phyloP scores from a whole-genome alignment of 2,797 vertebrate genomes.

The Gadopsis bispinosus region DNA sequence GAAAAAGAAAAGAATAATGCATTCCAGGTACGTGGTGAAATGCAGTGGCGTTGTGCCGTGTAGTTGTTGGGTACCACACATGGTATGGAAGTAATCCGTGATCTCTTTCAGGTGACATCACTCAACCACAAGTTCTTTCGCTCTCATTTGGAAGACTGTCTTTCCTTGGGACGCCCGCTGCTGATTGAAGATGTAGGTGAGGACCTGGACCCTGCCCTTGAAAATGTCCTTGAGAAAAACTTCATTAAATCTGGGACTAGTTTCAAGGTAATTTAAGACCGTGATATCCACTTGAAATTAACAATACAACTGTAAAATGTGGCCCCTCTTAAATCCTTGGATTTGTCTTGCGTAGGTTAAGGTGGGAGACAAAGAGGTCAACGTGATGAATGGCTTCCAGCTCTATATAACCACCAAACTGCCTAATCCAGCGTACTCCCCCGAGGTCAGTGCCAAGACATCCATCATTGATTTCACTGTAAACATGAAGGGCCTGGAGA shows the following conservation, averaged over 20 bases:
- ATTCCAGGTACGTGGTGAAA: constrained; percentile 86
- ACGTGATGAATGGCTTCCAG: constrained; percentile 89
- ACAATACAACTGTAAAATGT: background rate
- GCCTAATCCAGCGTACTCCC: constrained; percentile 92
- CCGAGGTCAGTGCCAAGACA: constrained; percentile 91
- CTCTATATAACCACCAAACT: constrained; percentile 93
- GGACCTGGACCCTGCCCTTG: constrained; percentile 92
- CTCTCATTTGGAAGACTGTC: constrained; percentile 91
- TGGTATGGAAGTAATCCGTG: background rate
- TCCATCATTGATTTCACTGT: constrained; percentile 95
- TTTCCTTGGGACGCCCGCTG: constrained; percentile 91
- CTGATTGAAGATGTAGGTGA: constrained; percentile 92
- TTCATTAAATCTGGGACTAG: constrained; percentile 90
- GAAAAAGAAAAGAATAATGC: constrained; percentile 89
- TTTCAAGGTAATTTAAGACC: constrained; percentile 85
- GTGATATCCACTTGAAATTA: background rate
- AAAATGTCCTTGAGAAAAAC: constrained; percentile 93
- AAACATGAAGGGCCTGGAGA: constrained; percentile 93
- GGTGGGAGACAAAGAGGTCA: constrained; percentile 92
- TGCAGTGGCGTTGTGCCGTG: background rate
- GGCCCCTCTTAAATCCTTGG: background rate
- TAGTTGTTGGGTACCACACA: background rate
- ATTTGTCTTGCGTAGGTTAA: constrained; percentile 86
- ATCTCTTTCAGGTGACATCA: constrained; percentile 87
- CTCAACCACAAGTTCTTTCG: constrained; percentile 94